phyloP scores from a whole-genome alignment of 2,888 invertebrate species.

The Caenorhabditis panamensis region DNA sequence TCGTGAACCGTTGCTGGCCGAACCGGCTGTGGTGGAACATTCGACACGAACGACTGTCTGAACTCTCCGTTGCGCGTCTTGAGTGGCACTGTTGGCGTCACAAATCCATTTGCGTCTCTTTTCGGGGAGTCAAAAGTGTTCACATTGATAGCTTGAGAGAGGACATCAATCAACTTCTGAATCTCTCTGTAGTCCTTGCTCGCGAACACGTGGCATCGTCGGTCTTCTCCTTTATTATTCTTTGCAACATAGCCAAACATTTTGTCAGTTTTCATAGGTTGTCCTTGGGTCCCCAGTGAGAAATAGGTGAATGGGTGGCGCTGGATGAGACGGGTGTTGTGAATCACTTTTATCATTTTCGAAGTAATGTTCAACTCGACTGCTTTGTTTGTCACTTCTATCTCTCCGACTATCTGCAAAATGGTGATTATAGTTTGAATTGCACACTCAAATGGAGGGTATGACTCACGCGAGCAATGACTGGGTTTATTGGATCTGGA shows the following conservation, averaged over 20 bases:
- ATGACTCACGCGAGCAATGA: constrained; percentile 40
- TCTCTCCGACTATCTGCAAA: constrained; percentile 48
- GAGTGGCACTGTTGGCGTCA: background rate
- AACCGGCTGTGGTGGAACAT: background rate
- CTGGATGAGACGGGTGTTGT: constrained; percentile 37
- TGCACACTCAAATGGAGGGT: background rate
- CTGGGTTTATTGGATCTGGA: constrained; percentile 31
- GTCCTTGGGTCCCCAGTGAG: constrained; percentile 37
- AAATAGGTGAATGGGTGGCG: constrained; percentile 41
- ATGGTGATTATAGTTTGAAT: background rate
- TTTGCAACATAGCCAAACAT: constrained; percentile 66
- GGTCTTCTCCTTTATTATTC: constrained; percentile 42
- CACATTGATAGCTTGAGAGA: constrained; percentile 39
- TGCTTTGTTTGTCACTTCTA: constrained; percentile 22
- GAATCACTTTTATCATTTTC: constrained; percentile 54
- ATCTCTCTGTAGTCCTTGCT: constrained; percentile 32
- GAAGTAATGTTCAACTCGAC: constrained; percentile 53
- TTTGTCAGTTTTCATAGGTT: constrained; percentile 20
- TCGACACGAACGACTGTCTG: constrained; percentile 13
- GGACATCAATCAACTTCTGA: constrained; percentile 27
- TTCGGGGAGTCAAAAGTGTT: constrained; percentile 18
- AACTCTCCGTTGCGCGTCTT: background rate
- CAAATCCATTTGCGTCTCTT: constrained; percentile 10
- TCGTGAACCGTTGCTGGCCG: too few relatives aligned
- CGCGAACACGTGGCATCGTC: constrained; percentile 59